These are phyloP conservation scores for Opisthograptis luteolata DNA, from an alignment of 2,888 invertebrate species.

Conservation along the genomic window DNA sequence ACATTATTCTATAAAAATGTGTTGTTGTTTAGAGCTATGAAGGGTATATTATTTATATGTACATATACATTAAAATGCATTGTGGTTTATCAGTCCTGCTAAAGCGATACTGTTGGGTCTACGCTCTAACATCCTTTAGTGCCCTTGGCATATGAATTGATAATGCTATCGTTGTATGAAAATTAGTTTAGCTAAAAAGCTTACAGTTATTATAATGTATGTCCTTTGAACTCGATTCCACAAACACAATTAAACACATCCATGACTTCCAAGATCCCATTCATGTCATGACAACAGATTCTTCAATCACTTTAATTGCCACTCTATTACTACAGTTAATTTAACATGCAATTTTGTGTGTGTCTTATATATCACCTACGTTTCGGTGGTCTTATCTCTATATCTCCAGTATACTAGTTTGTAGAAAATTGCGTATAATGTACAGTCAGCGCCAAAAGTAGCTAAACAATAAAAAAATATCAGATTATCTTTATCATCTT, in stretches of 20 bases:
- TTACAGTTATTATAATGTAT: too few species aligned
- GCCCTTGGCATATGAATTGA: constrained; percentile 6
- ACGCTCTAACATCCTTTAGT: constrained; percentile 22
- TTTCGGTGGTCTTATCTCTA: neutral
- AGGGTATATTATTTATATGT: too few species aligned
- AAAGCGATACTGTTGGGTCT: constrained; percentile 24
- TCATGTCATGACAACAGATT: neutral
- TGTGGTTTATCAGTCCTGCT: constrained; percentile 17
- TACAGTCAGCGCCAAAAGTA: too few species aligned
- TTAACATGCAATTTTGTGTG: too few species aligned
- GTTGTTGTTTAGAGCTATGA: neutral
- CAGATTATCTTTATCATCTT: too few species aligned
- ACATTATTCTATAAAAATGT: neutral
- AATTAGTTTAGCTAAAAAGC: too few species aligned
- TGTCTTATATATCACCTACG: neutral
- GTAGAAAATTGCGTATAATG: too few species aligned
- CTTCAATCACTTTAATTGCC: neutral
- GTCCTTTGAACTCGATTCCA: too few species aligned
- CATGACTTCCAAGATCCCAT: too few species aligned
- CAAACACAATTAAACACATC: too few species aligned
- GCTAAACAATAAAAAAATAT: too few species aligned
- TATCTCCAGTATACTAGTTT: constrained; percentile 13
- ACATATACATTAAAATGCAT: too few species aligned
- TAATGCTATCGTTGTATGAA: neutral
- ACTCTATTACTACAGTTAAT: neutral